Evolutionary conservation across 2,797 vertebrate species (phyloP), one percentile per base, ranked within the genome.

Genomic region (Hippoglossus hippoglossus): DNA sequence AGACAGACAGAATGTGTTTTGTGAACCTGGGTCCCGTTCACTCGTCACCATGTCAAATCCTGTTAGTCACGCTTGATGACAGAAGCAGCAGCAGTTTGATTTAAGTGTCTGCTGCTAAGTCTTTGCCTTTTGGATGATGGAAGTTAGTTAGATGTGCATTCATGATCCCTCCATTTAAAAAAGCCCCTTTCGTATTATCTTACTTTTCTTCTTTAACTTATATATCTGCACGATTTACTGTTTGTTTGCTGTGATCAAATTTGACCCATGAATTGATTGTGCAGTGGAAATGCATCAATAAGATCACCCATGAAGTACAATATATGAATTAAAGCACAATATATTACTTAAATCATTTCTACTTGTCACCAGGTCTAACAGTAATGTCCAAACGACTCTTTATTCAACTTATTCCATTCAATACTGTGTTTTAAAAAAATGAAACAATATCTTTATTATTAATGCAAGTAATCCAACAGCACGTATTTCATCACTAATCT

Each of bases 41-140:
- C 67, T 75, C 69, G 53, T 86, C 81, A 72, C 79, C 75, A 31
- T 81, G 90, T 85, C 89, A 87, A 85, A 91, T 86, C 86, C 75
- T 71, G 80, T 92, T 91, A 84, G 85, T 81, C 85, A 90, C 4
- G 70, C 80, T 77, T 83, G 79, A 81, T 88, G 85, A 87, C 72
- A 79, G 81, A 70, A 15, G 74, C 77, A 73, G 47, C 73, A 56
- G 68, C 72, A 73, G 71, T 83, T 80, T 5, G 16, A 77, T 86
- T 81, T 83, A 78, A 90, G 83, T 71, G 73, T 64, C 66, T 63
- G 64, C 58, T 61, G 75, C 65, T 67, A 63, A 72, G 41, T 72
- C 58, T 8, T 31, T 31, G 28, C 28, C 28, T 31, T 31, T 31
- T 31, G 8, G 28, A 31, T 8, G 28, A 31, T 8, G 7, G 28